phyloP scores from a whole-genome alignment of 2,113 vertebrate species.

The Cairina moschata region DNA sequence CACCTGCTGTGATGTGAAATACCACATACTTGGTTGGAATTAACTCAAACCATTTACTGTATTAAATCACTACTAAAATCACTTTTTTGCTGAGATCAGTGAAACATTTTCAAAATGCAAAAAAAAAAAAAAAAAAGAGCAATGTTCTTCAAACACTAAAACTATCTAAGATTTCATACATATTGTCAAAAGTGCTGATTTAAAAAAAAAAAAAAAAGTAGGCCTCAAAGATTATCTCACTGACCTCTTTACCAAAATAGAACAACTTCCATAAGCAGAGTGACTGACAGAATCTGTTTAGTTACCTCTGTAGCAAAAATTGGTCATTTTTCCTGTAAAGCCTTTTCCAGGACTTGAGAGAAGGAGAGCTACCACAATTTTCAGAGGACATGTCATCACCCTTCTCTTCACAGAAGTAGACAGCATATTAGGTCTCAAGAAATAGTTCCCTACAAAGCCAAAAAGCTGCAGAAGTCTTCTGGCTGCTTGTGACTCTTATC shows the following conservation, averaged over 20 bases:
- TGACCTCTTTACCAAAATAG: neutral
- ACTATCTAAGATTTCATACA: neutral
- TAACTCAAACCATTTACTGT: neutral
- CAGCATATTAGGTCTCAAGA: neutral
- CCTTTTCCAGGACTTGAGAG: neutral
- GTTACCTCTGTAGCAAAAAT: neutral
- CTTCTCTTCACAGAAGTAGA: neutral
- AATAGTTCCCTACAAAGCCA: neutral
- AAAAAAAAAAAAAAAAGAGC: conserved; percentile 23
- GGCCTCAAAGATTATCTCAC: neutral
- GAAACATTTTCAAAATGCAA: neutral
- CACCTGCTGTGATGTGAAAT: neutral
- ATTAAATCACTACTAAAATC: neutral
- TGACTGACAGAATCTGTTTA: neutral
- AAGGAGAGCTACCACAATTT: neutral
- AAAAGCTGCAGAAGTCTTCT: neutral
- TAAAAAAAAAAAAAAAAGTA: neutral
- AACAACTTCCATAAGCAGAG: neutral
- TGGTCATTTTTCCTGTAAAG: neutral
- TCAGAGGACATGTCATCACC: neutral
- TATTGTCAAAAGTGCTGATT: neutral
- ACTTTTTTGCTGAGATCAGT: neutral
- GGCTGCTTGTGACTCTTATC: neutral
- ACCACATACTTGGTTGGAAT: neutral
- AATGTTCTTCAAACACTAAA: neutral